A percentile compares a stretch with the other conserved stretches of the same genome.
Conservation (phyloP, 53 echinoderm and acorn worm genomes). For the Pentamera pediparva region DNA sequence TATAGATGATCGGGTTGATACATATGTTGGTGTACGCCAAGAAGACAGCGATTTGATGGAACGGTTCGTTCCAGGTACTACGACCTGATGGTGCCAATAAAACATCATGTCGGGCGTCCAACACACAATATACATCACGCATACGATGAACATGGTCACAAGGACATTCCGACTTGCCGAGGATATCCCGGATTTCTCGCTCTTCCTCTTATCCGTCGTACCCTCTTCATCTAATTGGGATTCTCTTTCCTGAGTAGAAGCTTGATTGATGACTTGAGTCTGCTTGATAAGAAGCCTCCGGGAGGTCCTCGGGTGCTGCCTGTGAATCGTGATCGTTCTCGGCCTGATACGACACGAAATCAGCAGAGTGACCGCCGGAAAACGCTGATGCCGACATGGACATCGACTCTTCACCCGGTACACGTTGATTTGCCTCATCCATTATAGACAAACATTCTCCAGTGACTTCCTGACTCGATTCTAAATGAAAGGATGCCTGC, state of each 20-base stretch:
- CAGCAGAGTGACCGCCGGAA: too few relatives aligned
- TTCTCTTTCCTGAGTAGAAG: too few relatives aligned
- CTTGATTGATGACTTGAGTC: too few relatives aligned
- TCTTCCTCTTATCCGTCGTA: neutral
- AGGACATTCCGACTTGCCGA: neutral
- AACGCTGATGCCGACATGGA: too few relatives aligned
- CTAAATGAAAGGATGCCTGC: too few relatives aligned
- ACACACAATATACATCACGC: constrained; percentile 7
- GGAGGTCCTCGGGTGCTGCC: neutral
- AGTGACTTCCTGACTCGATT: too few relatives aligned
- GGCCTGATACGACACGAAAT: too few relatives aligned
- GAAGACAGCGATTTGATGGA: neutral
- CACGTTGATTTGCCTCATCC: too few relatives aligned
- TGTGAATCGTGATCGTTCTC: too few relatives aligned
- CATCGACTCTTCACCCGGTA: too few relatives aligned
- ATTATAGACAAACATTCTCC: too few relatives aligned
- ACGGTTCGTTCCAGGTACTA: neutral
- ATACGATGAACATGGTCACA: constrained; percentile 14
- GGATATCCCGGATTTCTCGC: neutral
- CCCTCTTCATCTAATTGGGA: neutral
- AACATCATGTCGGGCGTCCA: constrained; percentile 11
- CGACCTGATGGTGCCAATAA: neutral
- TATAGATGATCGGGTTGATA: constrained; percentile 17
- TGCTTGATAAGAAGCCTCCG: too few relatives aligned
- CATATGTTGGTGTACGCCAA: constrained; percentile 1